A percentile compares a stretch with the other conserved stretches of the same genome.
These are phyloP conservation scores for Procambarus virginalis DNA, from an alignment of 1,140 invertebrate species.

Conservation along the genomic window DNA sequence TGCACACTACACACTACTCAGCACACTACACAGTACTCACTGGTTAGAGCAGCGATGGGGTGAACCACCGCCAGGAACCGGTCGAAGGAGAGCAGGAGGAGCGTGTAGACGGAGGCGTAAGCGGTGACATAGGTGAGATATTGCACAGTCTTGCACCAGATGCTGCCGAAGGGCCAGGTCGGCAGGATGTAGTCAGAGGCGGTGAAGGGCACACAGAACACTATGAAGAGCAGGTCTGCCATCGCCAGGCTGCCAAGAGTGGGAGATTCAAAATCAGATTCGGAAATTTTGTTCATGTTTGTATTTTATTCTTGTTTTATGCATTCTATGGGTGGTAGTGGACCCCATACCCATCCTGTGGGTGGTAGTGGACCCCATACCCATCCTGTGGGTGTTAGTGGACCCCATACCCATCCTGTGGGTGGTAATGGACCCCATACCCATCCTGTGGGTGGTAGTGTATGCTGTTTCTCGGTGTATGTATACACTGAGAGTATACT, in stretches of 20 bases:
- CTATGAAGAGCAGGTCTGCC: conserved; percentile 94
- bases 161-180: conserved; percentile 92
- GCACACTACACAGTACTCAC: conserved; percentile 32
- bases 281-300: no score
- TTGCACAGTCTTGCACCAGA: conserved; percentile 91
- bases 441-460: no score
- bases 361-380: no score
- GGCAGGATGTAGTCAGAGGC: conserved; percentile 90
- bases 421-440: no score
- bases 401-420: no score
- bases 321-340: no score
- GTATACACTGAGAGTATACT: no score
- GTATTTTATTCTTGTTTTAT: no score
- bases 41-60: conserved; percentile 79
- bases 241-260: conserved; percentile 84
- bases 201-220: conserved; percentile 96
- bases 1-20: no score
- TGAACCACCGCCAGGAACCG: conserved; percentile 96
- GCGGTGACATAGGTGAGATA: conserved; percentile 91
- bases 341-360: no score
- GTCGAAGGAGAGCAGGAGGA: conserved; percentile 96
- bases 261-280: neutral
- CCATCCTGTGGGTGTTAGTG: no score
- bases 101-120: conserved; percentile 93
- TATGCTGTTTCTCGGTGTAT: no score